Evolutionary conservation across 35 echinoderm and acorn worm species (phyloP).

Genomic region (Ophiothrix spiculata): DNA sequence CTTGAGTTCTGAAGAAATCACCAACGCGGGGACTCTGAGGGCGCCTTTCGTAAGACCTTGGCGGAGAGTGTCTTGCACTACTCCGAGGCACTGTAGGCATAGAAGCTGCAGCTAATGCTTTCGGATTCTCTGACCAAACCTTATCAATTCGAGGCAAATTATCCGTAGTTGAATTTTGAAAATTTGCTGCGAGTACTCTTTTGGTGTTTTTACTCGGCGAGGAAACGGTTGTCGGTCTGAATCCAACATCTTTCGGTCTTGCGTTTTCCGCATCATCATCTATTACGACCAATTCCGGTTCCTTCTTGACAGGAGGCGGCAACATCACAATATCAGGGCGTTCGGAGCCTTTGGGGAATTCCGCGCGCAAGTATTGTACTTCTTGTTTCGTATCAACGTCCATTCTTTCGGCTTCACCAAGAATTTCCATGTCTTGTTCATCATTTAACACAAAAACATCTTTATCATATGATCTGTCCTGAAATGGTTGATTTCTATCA

Average conservation of each 20-base stretch:
- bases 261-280: background rate
- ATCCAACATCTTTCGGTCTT: no score
- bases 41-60: no score
- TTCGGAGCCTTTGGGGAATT: background rate
- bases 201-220: background rate
- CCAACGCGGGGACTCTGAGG: no score
- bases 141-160: no score
- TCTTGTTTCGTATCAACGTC: background rate
- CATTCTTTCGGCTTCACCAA: background rate
- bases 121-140: background rate
- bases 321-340: background rate
- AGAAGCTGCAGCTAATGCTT: background rate
- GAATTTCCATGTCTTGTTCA: background rate
- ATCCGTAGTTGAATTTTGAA: no score
- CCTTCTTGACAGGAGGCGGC: background rate
- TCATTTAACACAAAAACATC: background rate
- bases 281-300: background rate
- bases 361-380: background rate
- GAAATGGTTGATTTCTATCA: background rate
- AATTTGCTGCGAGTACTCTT: background rate
- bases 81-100: background rate
- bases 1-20: no score
- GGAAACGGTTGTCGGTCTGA: no score
- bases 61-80: no score
- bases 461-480: background rate